phyloP scores from a whole-genome alignment of 2,888 invertebrate species.

The Sthenelais limicola region DNA sequence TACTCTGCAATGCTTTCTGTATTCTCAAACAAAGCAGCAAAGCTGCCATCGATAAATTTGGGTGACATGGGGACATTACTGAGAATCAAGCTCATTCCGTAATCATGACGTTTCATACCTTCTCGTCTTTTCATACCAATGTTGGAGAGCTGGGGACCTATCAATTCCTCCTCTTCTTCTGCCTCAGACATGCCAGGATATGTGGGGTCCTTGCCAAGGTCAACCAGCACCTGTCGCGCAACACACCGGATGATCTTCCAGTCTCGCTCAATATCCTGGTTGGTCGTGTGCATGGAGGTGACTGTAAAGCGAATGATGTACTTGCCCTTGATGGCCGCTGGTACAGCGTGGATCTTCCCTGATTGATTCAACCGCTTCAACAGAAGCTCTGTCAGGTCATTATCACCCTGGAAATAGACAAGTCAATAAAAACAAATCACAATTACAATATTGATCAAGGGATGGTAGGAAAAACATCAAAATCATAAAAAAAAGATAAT shows the following conservation, averaged over 20 bases:
- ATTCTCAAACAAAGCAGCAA: constrained; percentile 70
- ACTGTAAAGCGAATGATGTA: constrained; percentile 93
- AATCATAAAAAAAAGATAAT: too few species aligned
- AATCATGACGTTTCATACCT: constrained; percentile 74
- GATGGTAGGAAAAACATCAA: too few species aligned
- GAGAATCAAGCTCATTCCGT: constrained; percentile 92
- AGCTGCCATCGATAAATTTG: constrained; percentile 81
- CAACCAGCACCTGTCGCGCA: constrained; percentile 66
- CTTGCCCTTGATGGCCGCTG: constrained; percentile 88
- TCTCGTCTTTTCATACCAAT: constrained; percentile 37
- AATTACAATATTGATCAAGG: too few species aligned
- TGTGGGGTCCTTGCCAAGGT: constrained; percentile 30
- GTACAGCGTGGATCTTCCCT: constrained; percentile 93
- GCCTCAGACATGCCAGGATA: not conserved
- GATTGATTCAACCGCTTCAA: constrained; percentile 89
- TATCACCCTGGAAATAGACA: constrained; percentile 79
- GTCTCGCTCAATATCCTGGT: constrained; percentile 79
- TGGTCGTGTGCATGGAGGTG: constrained; percentile 85
- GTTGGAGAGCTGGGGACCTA: constrained; percentile 13
- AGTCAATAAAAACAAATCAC: not conserved
- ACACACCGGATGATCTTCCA: constrained; percentile 78
- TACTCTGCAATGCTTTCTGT: constrained; percentile 60
- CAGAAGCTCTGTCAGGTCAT: constrained; percentile 83
- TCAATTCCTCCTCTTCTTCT: constrained; percentile 8
- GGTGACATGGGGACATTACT: constrained; percentile 97